phyloP scores from a whole-genome alignment of 2,797 vertebrate genomes.

The Cynodonichthys magdalenae region DNA sequence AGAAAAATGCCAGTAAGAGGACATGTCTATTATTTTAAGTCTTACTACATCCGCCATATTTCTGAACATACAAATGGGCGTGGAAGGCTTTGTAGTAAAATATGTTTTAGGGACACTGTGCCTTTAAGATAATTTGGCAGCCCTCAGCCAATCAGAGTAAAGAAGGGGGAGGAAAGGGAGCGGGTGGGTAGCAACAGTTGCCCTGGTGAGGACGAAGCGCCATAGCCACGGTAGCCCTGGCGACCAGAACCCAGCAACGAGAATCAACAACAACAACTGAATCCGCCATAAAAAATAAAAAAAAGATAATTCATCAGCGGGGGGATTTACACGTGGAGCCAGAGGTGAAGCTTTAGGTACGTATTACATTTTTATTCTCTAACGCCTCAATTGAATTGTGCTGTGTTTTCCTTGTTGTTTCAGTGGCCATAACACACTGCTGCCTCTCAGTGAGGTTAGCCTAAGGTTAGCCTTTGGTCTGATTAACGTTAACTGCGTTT shows the following conservation, averaged over 20 bases:
- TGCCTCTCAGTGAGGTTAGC: constrained; percentile 60
- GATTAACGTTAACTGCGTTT: constrained; percentile 51
- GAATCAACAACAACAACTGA: constrained; percentile 91
- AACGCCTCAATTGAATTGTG: constrained; percentile 65
- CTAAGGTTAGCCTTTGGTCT: constrained; percentile 52
- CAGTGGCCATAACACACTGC: constrained; percentile 73
- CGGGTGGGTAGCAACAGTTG: constrained; percentile 99
- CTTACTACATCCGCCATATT: background rate
- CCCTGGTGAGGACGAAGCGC: constrained; percentile 99
- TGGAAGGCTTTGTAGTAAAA: constrained; percentile 53
- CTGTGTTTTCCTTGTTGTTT: constrained; percentile 75
- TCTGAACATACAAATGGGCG: constrained; percentile 58
- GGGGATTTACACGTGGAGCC: constrained; percentile 75
- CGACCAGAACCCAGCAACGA: constrained; percentile 99
- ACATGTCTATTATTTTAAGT: constrained; percentile 11
- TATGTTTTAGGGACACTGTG: constrained; percentile 40
- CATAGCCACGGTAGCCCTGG: constrained; percentile 99
- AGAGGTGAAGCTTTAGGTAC: constrained; percentile 78
- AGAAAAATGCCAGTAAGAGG: background rate
- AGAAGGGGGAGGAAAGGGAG: constrained; percentile 79
- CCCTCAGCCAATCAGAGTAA: constrained; percentile 70
- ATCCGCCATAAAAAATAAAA: constrained; percentile 73
- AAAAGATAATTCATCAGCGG: constrained; percentile 75
- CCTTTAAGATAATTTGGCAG: constrained; percentile 64
- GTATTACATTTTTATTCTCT: constrained; percentile 52